Conservation (phyloP, 2,888 invertebrate species). For the Coecobrya sp. region DNA sequence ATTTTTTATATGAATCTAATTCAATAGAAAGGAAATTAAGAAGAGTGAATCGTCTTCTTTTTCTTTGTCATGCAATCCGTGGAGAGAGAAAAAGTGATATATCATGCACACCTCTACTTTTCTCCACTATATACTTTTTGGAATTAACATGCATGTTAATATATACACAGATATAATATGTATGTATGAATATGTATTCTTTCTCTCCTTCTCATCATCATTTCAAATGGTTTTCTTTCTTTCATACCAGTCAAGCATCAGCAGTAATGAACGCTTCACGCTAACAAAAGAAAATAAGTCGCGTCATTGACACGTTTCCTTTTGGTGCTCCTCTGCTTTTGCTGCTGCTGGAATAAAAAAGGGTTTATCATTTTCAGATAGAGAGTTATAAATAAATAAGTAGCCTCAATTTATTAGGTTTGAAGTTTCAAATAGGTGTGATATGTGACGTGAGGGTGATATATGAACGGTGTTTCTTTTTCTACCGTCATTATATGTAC, state of each 20-base stretch:
- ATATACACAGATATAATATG: too few relatives aligned
- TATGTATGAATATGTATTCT: too few relatives aligned
- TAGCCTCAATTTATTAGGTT: conserved; percentile 72
- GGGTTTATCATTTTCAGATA: conserved; percentile 18
- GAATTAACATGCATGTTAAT: not conserved
- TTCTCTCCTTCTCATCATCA: conserved; percentile 45
- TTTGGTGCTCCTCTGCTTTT: conserved; percentile 19
- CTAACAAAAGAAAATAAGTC: conserved; percentile 65
- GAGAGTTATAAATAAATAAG: conserved; percentile 48
- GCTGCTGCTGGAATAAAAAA: conserved; percentile 64
- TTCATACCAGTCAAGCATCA: conserved; percentile 45
- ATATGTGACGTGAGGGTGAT: conserved; percentile 63
- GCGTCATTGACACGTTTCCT: conserved; percentile 81
- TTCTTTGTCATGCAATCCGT: conserved; percentile 65
- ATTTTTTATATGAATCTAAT: conserved; percentile 74
- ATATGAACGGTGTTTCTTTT: conserved; percentile 31
- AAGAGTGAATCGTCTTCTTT: conserved; percentile 83
- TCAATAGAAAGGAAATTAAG: conserved; percentile 84
- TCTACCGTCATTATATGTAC: not conserved
- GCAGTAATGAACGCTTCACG: conserved; percentile 76
- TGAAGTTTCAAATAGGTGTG: conserved; percentile 47
- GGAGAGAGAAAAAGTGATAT: conserved; percentile 64
- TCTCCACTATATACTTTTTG: not conserved
- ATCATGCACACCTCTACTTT: conserved; percentile 48
- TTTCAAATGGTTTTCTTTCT: conserved; percentile 49